Percentiles rank a stretch among this genome's conserved stretches.
These are phyloP conservation scores for Drosophila meridiana DNA, from an alignment of 2,888 invertebrate species.

Conservation along the genomic window DNA sequence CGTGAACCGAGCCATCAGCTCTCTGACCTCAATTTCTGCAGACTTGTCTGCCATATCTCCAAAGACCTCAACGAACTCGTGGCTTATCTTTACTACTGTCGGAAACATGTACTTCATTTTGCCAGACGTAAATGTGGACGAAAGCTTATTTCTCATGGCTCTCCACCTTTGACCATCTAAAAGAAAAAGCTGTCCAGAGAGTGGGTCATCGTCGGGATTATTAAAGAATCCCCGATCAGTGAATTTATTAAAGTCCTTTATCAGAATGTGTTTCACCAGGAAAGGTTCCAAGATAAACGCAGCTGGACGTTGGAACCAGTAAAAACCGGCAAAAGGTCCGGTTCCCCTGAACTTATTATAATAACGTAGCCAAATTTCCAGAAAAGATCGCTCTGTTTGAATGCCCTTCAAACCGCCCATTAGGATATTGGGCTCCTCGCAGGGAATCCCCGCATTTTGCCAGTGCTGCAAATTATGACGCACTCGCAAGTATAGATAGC, in stretches of 20 bases:
- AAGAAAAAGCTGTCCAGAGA: conserved; percentile 82
- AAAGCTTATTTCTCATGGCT: conserved; percentile 84
- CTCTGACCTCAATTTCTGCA: conserved; percentile 72
- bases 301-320: conserved; percentile 69
- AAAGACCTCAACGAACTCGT: conserved; percentile 67
- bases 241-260: conserved; percentile 83
- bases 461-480: conserved; percentile 51
- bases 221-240: conserved; percentile 81
- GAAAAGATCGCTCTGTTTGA: conserved; percentile 42
- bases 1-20: conserved; percentile 84
- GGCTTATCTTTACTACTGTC: conserved; percentile 68
- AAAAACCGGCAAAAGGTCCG: conserved; percentile 78
- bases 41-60: conserved; percentile 39
- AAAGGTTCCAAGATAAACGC: conserved; percentile 64
- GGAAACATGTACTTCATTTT: conserved; percentile 86
- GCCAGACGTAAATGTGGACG: conserved; percentile 86
- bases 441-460: conserved; percentile 58
- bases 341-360: conserved; percentile 63
- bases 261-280: conserved; percentile 71
- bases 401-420: conserved; percentile 63
- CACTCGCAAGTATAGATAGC: conserved; percentile 48
- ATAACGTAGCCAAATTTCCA: conserved; percentile 39
- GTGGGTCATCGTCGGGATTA: conserved; percentile 83
- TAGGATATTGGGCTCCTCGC: conserved; percentile 57
- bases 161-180: conserved; percentile 85